A percentile compares a stretch with the other conserved stretches of the same genome.
These are phyloP conservation scores for Caranx ignobilis DNA, from an alignment of 2,113 vertebrate species.

Conservation along the genomic window DNA sequence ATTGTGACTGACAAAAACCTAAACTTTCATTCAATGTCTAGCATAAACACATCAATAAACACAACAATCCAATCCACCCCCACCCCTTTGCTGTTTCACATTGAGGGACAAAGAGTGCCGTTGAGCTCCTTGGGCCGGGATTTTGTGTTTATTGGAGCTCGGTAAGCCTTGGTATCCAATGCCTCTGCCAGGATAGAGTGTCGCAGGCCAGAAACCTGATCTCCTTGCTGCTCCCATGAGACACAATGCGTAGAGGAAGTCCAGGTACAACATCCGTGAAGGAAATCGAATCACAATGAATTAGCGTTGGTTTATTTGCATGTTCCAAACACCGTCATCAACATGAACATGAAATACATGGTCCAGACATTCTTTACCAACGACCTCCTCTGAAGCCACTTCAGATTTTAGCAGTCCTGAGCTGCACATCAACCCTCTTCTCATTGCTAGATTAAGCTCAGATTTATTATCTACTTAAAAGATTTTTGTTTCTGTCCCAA, in stretches of 20 bases:
- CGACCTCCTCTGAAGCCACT: not conserved
- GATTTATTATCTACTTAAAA: slow-evolving; percentile 31
- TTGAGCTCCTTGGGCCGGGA: slow-evolving; percentile 41
- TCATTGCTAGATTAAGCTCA: slow-evolving; percentile 38
- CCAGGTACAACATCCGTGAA: slow-evolving; percentile 61
- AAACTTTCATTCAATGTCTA: slow-evolving; percentile 42
- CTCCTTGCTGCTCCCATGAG: slow-evolving; percentile 40
- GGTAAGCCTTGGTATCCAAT: slow-evolving; percentile 67
- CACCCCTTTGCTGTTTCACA: slow-evolving; percentile 18
- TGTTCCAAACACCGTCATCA: slow-evolving; percentile 19
- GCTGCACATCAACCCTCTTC: slow-evolving; percentile 16
- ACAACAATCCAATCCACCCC: slow-evolving; percentile 61
- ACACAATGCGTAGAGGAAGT: slow-evolving; percentile 45
- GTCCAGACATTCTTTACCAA: not conserved
- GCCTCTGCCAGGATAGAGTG: slow-evolving; percentile 58
- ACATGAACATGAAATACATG: slow-evolving; percentile 17
- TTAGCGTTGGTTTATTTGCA: slow-evolving; percentile 62
- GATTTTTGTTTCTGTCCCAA: slow-evolving; percentile 36
- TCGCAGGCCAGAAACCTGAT: slow-evolving; percentile 66
- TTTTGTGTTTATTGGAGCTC: slow-evolving; percentile 69
- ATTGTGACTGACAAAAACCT: slow-evolving; percentile 51
- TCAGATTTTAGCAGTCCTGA: not conserved
- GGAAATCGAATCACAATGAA: slow-evolving; percentile 58
- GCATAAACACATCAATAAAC: slow-evolving; percentile 70
- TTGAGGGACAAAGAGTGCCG: slow-evolving; percentile 38